phyloP scores from a whole-genome alignment of 2,113 vertebrate genomes.

The Eulacestoma nigropectus region DNA sequence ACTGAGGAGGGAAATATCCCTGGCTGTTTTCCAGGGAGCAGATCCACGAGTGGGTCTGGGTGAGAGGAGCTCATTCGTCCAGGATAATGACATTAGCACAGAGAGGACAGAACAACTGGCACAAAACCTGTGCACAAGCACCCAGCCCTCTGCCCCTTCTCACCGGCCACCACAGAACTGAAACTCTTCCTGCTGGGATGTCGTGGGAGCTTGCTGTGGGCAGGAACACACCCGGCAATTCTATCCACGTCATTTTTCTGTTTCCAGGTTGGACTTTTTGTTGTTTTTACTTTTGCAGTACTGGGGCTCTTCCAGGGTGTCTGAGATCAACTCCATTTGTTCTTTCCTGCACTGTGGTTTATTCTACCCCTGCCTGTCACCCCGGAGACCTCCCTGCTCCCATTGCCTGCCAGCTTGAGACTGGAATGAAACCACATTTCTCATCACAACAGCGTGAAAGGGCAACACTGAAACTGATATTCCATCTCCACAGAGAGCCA shows the following conservation, averaged over 20 bases:
- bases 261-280: not conserved
- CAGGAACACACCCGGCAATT: not conserved
- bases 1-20: not conserved
- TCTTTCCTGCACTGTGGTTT: not conserved
- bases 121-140: not conserved
- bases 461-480: not conserved
- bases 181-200: not conserved
- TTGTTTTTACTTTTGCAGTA: not conserved
- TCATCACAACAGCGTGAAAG: not conserved
- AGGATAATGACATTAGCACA: not conserved
- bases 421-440: not conserved
- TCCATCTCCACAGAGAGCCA: not conserved
- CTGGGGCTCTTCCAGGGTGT: not conserved
- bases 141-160: not conserved
- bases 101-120: not conserved
- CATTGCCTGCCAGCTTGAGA: not conserved
- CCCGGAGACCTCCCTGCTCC: not conserved
- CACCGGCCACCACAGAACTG: not conserved
- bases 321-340: not conserved
- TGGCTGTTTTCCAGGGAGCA: not conserved
- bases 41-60: not conserved
- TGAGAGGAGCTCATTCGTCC: not conserved
- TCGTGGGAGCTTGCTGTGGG: not conserved
- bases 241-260: not conserved
- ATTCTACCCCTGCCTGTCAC: not conserved